Percentiles rank a stretch among this genome's conserved stretches.
Evolutionary conservation across 2,888 invertebrate species (phyloP).

Genomic region (Kuschelorhynchus macadamiae): DNA sequence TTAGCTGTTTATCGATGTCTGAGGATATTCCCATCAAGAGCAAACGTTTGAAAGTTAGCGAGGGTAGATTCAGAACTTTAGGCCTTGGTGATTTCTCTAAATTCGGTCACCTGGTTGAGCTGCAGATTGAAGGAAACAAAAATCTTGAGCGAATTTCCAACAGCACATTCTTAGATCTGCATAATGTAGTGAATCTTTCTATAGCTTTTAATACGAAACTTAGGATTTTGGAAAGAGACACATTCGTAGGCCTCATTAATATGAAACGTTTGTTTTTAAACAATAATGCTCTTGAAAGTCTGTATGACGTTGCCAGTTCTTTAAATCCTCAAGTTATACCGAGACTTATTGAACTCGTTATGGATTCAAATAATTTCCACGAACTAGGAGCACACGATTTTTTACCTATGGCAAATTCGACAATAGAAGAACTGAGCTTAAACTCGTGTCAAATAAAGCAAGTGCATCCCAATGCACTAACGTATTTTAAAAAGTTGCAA

Average conservation of each 20-base stretch:
- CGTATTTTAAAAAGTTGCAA: constrained; percentile 68
- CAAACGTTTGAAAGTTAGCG: constrained; percentile 69
- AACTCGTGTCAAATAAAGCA: constrained; percentile 72
- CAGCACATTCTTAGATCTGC: constrained; percentile 70
- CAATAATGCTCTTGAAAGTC: constrained; percentile 72
- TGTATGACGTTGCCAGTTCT: constrained; percentile 68
- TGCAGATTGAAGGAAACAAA: constrained; percentile 73
- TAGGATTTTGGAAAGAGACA: constrained; percentile 65
- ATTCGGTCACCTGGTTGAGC: constrained; percentile 66
- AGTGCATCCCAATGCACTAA: constrained; percentile 71
- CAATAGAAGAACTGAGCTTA: constrained; percentile 69
- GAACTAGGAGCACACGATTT: constrained; percentile 69
- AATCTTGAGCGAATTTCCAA: constrained; percentile 70
- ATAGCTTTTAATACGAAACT: constrained; percentile 73
- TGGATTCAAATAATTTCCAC: constrained; percentile 72
- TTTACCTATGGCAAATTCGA: constrained; percentile 68
- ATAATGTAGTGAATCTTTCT: constrained; percentile 70
- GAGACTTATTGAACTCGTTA: constrained; percentile 68
- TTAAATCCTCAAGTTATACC: constrained; percentile 68
- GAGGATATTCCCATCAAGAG: constrained; percentile 68
- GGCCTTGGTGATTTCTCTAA: constrained; percentile 67
- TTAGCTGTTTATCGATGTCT: constrained; percentile 72
- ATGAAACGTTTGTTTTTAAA: constrained; percentile 71
- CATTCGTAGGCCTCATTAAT: constrained; percentile 71
- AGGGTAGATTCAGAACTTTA: constrained; percentile 70